Base-by-base conservation (phyloP, 2,888 invertebrate genomes). In the Chymomyza amoena region DNA sequence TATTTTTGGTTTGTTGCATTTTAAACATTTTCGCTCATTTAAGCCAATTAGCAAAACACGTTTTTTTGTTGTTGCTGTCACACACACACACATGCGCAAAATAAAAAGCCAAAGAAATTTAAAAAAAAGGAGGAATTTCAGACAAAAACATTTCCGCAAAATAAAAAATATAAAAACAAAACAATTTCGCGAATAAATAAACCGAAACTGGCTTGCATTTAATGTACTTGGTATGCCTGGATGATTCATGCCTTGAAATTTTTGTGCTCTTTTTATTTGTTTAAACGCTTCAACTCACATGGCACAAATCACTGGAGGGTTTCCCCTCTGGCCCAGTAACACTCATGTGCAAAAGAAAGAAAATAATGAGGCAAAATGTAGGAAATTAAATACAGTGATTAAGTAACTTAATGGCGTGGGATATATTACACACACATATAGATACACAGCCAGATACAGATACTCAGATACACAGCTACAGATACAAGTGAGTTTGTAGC, bases 371-470 rank as follows among this genome's bases (percentile, higher is more conserved):
- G 73, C 77, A 71, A 76, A 79, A 73, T 77, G 77, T 78, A 76
- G 78, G 77, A 79, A 85, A 86, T 84, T 87, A 86, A 85, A 86
- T 85, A 78, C 81, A 81, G 83, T 83, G 84, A 80, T 87, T 87
- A 84, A 85, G 85, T 83, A 84, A 85, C 85, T 83, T 83, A 87
- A 87, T 87, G 85, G 81, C 81, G 87, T 84, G 84, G 84, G 75
- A 83, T 87, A 84, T 76, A 75, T 65, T 20, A 66, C 61, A 63
- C n/a, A 75, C 28, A 56, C 25, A 50, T 45, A 51, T 45, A 51
- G 18, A 54, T 13, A 45, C 39, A 13, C 13, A 10, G 39, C 13
- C 10, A 13, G 32, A 1, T 13, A 39, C 39, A 39, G 39, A 45
- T 13, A 45, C 28, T 4, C 6, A 28, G 28, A 28, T 28, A 28